These are phyloP conservation scores for Bombus pascuorum DNA, from an alignment of 1,140 invertebrate species.

Conservation along the genomic window DNA sequence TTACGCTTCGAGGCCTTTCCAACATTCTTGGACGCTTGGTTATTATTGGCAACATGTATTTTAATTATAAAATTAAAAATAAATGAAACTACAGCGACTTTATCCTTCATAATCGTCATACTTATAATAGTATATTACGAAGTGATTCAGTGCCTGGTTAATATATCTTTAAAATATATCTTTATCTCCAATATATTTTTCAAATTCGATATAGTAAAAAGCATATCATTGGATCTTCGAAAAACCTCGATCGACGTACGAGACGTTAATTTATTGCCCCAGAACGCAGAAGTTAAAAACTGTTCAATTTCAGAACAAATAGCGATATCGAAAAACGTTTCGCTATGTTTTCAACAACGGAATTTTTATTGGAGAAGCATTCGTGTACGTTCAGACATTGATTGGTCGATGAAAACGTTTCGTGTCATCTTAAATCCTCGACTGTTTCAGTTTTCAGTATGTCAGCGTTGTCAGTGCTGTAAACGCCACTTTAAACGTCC, in stretches of 20 bases:
- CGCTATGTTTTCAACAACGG: not conserved
- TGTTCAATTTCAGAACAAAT: not conserved
- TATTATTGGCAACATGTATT: no score
- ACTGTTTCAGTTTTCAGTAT: constrained; percentile 41
- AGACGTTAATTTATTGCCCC: not conserved
- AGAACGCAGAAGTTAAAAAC: not conserved
- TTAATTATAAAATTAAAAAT: no score
- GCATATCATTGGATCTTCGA: no score
- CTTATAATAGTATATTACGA: no score
- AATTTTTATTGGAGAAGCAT: not conserved
- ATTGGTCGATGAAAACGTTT: not conserved
- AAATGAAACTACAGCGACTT: no score
- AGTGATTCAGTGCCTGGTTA: no score
- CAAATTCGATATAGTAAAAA: no score
- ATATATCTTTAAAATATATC: no score
- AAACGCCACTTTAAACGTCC: constrained; percentile 50
- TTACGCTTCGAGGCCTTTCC: not conserved
- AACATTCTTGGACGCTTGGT: not conserved
- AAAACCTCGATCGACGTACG: not conserved
- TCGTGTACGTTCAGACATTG: not conserved
- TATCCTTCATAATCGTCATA: no score
- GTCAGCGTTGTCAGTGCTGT: constrained; percentile 29
- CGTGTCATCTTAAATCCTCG: not conserved
- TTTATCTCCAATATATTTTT: no score
- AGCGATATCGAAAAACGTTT: not conserved